Evolutionary conservation across 2,113 vertebrate species (phyloP).

Genomic region (Prinia subflava): DNA sequence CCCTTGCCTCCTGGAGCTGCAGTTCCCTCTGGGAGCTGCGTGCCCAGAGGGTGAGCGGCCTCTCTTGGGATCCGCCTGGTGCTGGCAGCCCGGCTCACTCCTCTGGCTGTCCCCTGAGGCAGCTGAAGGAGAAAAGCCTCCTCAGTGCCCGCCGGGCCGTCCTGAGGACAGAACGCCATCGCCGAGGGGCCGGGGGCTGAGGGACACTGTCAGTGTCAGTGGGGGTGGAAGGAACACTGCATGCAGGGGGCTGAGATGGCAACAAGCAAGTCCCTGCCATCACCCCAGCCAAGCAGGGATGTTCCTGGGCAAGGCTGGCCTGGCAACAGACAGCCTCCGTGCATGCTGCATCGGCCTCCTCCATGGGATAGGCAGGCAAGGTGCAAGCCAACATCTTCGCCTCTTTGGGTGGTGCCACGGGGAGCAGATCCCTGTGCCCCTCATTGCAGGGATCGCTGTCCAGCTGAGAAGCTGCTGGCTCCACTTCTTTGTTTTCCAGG

Average conservation of each 20-base stretch:
- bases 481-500: too few relatives aligned
- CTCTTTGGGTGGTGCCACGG: too few relatives aligned
- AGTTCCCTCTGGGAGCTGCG: accelerated
- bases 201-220: background rate
- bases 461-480: too few relatives aligned
- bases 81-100: background rate
- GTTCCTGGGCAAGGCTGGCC: background rate
- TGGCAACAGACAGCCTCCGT: background rate
- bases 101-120: background rate
- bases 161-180: background rate
- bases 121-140: background rate
- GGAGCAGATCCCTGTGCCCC: too few relatives aligned
- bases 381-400: accelerated
- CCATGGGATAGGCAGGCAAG: accelerated
- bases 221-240: background rate
- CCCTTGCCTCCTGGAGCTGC: accelerated
- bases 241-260: background rate
- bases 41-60: accelerated
- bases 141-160: background rate
- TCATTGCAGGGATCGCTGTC: too few relatives aligned
- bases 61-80: background rate
- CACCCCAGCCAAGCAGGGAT: background rate
- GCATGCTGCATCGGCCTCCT: accelerated
- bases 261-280: background rate
- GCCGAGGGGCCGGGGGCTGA: accelerated